Evolutionary conservation across 2,113 vertebrate genomes (phyloP), one percentile per base, ranked within the genome.

Genomic region (Acanthochromis polyacanthus): DNA sequence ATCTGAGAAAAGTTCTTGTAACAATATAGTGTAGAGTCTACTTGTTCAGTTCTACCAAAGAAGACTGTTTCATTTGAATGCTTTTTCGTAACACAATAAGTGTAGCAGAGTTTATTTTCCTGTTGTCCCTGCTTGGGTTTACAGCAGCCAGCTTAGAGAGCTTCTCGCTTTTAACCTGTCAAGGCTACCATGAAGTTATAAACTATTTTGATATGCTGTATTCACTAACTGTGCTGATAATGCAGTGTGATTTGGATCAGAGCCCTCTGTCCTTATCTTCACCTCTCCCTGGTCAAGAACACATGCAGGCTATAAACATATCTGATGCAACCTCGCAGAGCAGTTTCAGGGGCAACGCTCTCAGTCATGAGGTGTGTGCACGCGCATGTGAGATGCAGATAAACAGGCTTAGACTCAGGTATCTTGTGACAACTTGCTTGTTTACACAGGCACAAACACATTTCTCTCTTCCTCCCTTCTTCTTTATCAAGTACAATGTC

Each of bases 321-420:
- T 62, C 87, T 88, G 84, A 88, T 81, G 86, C 81, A 88, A 88
- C 50, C n/a, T 52, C 28, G 0, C 8, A 0, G 16, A 40, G 68
- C 55, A 20, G 59, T 87, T 92, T 82, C 88, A 88, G 50, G 67
- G 79, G 23, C 57, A 40, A 60, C 5, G 28, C 72, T 64, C 20
- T 0, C 3, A 45, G 82, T 81, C 86, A 84, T 22, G 82, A 78
- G 65, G 75, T 40, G 73, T 59, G 52, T 67, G 52, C n/a, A n/a
- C 22, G 83, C 19, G 17, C 64, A 45, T 56, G 66, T 64, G 81
- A 71, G 36, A 36, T 1, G 22, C 57, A 60, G 56, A 60, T 45
- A 75, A 78, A 56, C 59, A 59, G 72, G 51, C 11, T 63, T 17
- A 53, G 32, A 67, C 45, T 66, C 74, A 86, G 68, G 23, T 62